phyloP scores from a whole-genome alignment of 2,797 vertebrate species.

The Ctenochaetus hawaiiensis region DNA sequence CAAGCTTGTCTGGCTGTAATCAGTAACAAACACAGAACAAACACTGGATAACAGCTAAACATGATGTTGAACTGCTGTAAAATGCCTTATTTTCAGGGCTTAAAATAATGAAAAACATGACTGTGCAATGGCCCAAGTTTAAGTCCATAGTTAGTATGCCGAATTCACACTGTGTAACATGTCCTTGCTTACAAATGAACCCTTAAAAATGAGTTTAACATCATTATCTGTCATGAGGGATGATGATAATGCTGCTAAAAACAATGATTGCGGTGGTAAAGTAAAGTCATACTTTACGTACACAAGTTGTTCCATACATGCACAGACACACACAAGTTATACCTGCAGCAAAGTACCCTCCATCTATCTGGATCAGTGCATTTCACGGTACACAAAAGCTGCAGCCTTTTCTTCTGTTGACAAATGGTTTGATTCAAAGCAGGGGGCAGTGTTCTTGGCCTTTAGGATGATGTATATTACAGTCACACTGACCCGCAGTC shows the following conservation, averaged over 20 bases:
- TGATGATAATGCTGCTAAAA: not conserved
- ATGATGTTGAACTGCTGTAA: not conserved
- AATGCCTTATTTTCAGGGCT: not conserved
- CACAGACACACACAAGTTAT: too few species aligned
- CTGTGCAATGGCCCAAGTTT: not conserved
- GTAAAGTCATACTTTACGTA: not conserved
- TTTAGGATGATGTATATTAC: constrained; percentile 8
- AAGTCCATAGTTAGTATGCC: not conserved
- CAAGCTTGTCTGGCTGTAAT: not conserved
- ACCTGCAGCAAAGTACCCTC: not conserved
- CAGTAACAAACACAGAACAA: not conserved
- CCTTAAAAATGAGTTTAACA: not conserved
- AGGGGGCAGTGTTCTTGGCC: constrained; percentile 4
- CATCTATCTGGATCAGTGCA: not conserved
- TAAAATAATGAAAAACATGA: not conserved
- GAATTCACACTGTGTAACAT: not conserved
- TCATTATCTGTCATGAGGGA: not conserved
- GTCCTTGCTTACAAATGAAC: not conserved
- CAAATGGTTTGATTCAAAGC: constrained; percentile 20
- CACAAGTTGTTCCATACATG: not conserved
- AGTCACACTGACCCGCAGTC: not conserved
- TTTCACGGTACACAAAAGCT: not conserved
- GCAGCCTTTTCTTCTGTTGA: constrained; percentile 12
- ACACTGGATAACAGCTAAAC: not conserved
- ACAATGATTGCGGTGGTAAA: not conserved